Base-by-base conservation (phyloP, 2,113 vertebrate genomes). In the Tursiops truncatus region DNA sequence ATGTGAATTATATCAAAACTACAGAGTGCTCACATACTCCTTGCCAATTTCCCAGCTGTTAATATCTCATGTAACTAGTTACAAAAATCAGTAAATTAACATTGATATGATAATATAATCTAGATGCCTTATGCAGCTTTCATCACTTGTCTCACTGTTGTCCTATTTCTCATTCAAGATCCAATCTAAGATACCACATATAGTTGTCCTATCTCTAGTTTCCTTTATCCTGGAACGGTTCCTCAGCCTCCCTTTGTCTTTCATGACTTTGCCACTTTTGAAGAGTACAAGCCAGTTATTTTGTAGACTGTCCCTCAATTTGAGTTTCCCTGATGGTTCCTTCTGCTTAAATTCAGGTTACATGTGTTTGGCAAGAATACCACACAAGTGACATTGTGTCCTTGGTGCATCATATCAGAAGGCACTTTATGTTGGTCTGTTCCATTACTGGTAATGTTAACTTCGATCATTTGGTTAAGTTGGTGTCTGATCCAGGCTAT, bases 391-490 rank as follows among this genome's bases (percentile, higher is more conserved):
- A 74, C 80, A 41, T 36, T 26, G 36, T 71, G 12, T 70, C 41
- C 44, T 77, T 76, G 79, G 58, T 73, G 20, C 17, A 68, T 91
- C n/a, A 23, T 65, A 70, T 67, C 15, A 91, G 26, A 56, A 71
- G 25, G 2, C 23, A 91, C 9, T 26, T 63, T 79, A 83, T 84
- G 26, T 80, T 1, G 7, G 23, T 80, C 63, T 82, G 36, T 88
- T 33, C 53, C 9, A n/a, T 56, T 76, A 83, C 4, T 67, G 56
- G 23, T 53, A 33, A 67, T 41, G 36, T 36, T 76, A 89, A 85
- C 50, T 71, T 93, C 38, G 36, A 89, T 56, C 58, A 70, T 84
- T 91, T 89, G 36, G 28, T 96, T 81, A 96, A 44, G 28, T 91
- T 80, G 47, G 36, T 60, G 13, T 56, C 10, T 80, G 23, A 67